Conservation (phyloP, 2,888 invertebrate genomes). For the Idaea aversata region DNA sequence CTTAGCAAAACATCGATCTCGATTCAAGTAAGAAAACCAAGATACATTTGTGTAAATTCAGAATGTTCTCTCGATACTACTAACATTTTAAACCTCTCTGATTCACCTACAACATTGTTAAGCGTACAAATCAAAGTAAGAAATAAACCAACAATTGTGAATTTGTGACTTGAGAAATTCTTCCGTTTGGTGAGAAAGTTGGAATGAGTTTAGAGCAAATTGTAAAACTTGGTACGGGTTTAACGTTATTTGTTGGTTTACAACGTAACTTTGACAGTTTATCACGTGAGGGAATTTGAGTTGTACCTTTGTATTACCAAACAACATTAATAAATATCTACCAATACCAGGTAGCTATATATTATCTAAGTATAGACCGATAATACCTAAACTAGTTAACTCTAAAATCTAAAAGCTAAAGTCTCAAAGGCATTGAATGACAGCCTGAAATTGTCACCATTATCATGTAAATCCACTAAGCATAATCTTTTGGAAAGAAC, state of each 20-base stretch:
- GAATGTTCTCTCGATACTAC: not conserved
- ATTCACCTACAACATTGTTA: not conserved
- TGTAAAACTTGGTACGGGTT: not conserved
- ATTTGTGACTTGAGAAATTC: constrained; percentile 24
- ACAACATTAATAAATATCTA: too few relatives aligned
- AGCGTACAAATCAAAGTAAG: not conserved
- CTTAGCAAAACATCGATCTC: not conserved
- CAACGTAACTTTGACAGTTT: too few relatives aligned
- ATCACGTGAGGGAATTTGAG: too few relatives aligned
- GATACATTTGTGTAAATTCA: not conserved
- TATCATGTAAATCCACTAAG: not conserved
- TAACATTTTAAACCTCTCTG: not conserved
- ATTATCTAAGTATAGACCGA: not conserved
- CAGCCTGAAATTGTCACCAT: not conserved
- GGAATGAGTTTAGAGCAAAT: not conserved
- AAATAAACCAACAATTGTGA: constrained; percentile 10
- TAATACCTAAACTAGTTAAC: not conserved
- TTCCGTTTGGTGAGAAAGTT: not conserved
- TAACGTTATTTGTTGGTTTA: not conserved
- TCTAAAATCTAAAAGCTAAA: not conserved
- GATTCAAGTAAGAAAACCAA: too few relatives aligned
- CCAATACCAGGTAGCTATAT: not conserved
- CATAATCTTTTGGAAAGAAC: not conserved
- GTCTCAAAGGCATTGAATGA: not conserved
- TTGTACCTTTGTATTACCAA: too few relatives aligned